Percentiles rank a stretch among this genome's conserved stretches.
phyloP scores from a whole-genome alignment of 2,888 invertebrate species.

The Gasteruption jaculator region DNA sequence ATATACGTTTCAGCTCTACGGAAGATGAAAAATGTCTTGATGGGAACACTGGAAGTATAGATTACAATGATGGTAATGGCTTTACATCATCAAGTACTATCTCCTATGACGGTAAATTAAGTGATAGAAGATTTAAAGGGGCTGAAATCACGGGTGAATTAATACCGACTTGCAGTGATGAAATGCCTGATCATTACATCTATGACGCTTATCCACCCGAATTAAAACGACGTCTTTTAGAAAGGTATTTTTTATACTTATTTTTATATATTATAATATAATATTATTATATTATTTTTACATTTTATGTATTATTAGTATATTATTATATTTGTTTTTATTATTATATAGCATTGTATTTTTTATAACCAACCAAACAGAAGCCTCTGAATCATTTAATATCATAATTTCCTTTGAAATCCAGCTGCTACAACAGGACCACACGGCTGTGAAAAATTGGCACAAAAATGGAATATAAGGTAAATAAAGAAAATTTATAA shows the following conservation, averaged over 20 bases:
- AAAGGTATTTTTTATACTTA: slow-evolving; percentile 60
- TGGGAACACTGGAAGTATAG: slow-evolving; percentile 43
- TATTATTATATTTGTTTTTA: too few species aligned
- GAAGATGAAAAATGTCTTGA: slow-evolving; percentile 19
- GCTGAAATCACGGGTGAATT: slow-evolving; percentile 36
- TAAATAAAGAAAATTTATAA: slow-evolving; percentile 1
- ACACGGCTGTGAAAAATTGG: slow-evolving; percentile 48
- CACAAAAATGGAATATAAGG: slow-evolving; percentile 8
- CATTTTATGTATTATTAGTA: too few species aligned
- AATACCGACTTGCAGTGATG: slow-evolving; percentile 32
- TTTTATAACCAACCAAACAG: too few species aligned
- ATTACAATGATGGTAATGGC: slow-evolving; percentile 31
- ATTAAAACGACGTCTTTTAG: slow-evolving; percentile 75
- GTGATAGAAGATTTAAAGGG: slow-evolving; percentile 34
- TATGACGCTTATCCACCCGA: slow-evolving; percentile 86
- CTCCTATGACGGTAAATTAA: slow-evolving; percentile 31
- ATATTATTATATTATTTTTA: too few species aligned
- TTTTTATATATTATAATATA: slow-evolving; percentile 4
- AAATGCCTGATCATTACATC: slow-evolving; percentile 65
- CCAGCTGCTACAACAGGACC: slow-evolving; percentile 81
- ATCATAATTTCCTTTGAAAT: too few species aligned
- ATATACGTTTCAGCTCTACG: too few species aligned
- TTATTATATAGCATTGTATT: too few species aligned
- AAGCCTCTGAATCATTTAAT: too few species aligned
- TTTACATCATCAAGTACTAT: slow-evolving; percentile 25